phyloP scores from a whole-genome alignment of 1,140 invertebrate species.

The Chelonus insularis region DNA sequence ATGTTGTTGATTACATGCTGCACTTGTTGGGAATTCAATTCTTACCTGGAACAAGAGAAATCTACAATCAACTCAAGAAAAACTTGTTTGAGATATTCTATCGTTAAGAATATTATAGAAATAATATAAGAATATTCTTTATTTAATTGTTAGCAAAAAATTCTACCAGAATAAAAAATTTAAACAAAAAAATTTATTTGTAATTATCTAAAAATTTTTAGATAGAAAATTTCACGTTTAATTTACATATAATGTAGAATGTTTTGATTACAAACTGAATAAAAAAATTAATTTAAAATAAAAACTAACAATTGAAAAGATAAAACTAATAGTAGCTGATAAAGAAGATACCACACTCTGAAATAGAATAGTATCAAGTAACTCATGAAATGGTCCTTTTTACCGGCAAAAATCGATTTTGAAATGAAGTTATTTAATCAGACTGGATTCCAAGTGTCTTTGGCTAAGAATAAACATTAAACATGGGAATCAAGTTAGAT shows the following conservation, averaged over 20 bases:
- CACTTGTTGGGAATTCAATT: constrained; percentile 23
- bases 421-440: not conserved
- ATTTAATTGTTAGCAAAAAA: too few relatives aligned
- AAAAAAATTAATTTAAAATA: too few relatives aligned
- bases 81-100: constrained; percentile 14
- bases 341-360: not conserved
- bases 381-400: not conserved
- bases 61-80: constrained; percentile 27
- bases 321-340: not conserved
- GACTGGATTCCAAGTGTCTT: not conserved
- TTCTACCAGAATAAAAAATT: not conserved
- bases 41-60: constrained; percentile 49
- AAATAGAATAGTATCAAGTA: not conserved
- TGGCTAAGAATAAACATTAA: constrained; percentile 17
- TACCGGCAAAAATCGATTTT: not conserved
- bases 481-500: constrained; percentile 25
- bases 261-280: too few relatives aligned
- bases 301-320: too few relatives aligned
- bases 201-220: too few relatives aligned
- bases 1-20: constrained; percentile 5
- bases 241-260: too few relatives aligned
- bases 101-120: not conserved
- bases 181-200: too few relatives aligned
- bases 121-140: too few relatives aligned
- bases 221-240: too few relatives aligned